These are phyloP conservation scores for Labeo calbasu DNA, from an alignment of 2,797 vertebrate species.

Conservation along the genomic window DNA sequence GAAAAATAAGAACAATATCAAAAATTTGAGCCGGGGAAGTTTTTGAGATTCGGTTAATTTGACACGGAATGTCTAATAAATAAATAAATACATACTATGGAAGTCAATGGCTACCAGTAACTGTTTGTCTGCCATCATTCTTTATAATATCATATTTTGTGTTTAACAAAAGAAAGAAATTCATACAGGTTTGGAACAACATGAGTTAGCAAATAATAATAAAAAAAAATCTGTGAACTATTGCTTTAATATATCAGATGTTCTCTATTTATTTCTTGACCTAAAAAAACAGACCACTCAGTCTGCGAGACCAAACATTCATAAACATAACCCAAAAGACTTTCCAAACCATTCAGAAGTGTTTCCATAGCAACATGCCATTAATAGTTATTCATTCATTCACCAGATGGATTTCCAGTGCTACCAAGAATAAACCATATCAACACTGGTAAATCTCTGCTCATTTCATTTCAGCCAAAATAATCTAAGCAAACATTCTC, in stretches of 20 bases:
- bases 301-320: neutral
- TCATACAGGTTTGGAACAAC: neutral
- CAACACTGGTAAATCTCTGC: neutral
- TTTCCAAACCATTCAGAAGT: conserved; percentile 5
- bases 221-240: neutral
- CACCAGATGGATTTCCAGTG: neutral
- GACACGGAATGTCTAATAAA: neutral
- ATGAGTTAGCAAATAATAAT: neutral
- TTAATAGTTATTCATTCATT: conserved; percentile 15
- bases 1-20: too few relatives aligned
- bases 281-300: neutral
- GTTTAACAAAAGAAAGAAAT: too few relatives aligned
- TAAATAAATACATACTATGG: neutral
- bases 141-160: neutral
- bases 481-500: conserved; percentile 6
- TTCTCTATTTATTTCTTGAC: neutral
- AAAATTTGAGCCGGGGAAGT: too few relatives aligned
- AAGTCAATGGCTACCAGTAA: neutral
- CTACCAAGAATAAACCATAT: neutral
- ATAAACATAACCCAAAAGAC: neutral
- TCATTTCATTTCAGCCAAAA: neutral
- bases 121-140: neutral
- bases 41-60: too few relatives aligned
- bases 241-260: neutral
- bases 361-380: conserved; percentile 5